Conservation (phyloP, 2,113 vertebrate genomes). For the Tauraco erythrolophus region DNA sequence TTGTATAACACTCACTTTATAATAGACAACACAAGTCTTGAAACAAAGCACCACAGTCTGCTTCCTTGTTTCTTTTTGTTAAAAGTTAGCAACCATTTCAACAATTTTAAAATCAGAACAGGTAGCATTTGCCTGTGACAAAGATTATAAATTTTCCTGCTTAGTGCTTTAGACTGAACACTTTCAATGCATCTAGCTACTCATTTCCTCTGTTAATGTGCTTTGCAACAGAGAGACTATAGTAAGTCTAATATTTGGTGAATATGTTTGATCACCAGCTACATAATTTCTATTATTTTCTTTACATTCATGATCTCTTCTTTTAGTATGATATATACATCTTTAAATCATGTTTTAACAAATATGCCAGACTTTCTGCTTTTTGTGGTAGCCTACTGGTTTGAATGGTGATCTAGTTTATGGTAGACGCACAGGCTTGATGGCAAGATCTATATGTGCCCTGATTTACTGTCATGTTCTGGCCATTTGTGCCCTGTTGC, state of each 20-base stretch:
- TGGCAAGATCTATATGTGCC: background rate
- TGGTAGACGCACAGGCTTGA: background rate
- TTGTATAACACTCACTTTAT: background rate
- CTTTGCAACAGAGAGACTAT: background rate
- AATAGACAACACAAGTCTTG: background rate
- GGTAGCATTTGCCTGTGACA: background rate
- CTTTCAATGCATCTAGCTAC: background rate
- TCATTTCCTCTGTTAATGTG: background rate
- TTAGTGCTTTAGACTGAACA: background rate
- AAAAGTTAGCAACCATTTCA: background rate
- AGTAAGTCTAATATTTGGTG: background rate
- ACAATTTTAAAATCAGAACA: background rate
- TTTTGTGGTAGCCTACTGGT: background rate
- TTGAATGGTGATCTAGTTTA: background rate
- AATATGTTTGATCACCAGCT: background rate
- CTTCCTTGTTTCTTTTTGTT: background rate
- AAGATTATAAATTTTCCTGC: background rate
- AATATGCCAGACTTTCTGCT: background rate
- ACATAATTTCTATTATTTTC: background rate
- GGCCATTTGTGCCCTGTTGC: accelerated
- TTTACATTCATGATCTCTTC: background rate
- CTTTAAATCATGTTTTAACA: background rate
- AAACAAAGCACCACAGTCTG: background rate
- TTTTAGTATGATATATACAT: background rate
- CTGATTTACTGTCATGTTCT: background rate